Conservation (phyloP, 2,113 vertebrate genomes). For the Urocitellus parryii region DNA sequence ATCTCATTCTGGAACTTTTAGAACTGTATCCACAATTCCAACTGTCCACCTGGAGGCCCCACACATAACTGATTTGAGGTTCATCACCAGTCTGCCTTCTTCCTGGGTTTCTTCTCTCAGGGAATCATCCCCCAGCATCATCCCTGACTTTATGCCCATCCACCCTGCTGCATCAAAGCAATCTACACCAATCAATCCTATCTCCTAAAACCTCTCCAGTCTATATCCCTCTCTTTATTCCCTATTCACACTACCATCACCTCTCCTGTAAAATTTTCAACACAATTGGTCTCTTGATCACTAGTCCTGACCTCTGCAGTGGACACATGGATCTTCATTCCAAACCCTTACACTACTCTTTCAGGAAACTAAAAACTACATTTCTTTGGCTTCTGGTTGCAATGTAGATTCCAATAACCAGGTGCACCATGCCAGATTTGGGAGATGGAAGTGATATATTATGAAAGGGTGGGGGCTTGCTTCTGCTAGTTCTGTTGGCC, state of each 20-base stretch:
- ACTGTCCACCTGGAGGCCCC: neutral
- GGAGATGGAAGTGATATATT: conserved; percentile 2
- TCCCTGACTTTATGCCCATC: neutral
- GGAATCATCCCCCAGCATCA: neutral
- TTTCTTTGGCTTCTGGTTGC: conserved; percentile 29
- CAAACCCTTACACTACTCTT: neutral
- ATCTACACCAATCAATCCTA: neutral
- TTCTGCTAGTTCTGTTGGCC: conserved; percentile 24
- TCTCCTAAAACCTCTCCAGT: neutral
- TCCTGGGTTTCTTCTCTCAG: neutral
- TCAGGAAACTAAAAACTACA: conserved; percentile 35
- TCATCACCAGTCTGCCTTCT: neutral
- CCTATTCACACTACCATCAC: neutral
- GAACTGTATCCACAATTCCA: neutral
- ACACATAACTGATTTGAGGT: conserved; percentile 18
- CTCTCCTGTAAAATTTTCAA: conserved; percentile 39
- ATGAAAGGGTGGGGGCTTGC: neutral
- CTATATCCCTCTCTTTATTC: neutral
- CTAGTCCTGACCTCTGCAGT: conserved; percentile 6
- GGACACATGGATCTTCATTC: neutral
- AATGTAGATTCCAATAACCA: conserved; percentile 25
- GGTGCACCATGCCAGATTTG: neutral
- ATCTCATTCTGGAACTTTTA: conserved; percentile 29
- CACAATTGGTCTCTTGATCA: neutral
- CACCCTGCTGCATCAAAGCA: neutral